These are phyloP conservation scores for Microplitis manilae DNA, from an alignment of 2,888 invertebrate species.

Conservation along the genomic window DNA sequence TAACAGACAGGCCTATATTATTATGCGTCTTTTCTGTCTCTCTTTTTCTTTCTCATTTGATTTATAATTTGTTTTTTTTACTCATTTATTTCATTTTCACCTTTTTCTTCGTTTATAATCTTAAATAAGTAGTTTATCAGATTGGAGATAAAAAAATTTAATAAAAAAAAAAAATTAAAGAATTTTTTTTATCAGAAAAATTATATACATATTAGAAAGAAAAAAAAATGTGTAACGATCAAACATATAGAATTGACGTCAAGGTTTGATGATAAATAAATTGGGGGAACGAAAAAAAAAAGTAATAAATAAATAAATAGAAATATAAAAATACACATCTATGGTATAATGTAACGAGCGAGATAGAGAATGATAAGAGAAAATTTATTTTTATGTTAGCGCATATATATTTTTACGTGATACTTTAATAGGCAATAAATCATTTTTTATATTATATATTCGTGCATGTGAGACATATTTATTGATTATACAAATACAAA, in stretches of 20 bases:
- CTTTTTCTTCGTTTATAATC: neutral
- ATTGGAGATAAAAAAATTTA: neutral
- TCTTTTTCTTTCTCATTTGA: conserved; percentile 34
- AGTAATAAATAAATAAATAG: neutral
- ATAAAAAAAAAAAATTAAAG: neutral
- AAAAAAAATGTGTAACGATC: conserved; percentile 47
- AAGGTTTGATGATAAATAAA: conserved; percentile 19
- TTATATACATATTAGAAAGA: neutral
- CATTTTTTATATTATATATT: neutral
- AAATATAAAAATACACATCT: conserved; percentile 25
- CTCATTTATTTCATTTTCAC: conserved; percentile 1
- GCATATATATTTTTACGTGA: conserved; percentile 8
- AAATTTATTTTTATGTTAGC: conserved; percentile 30
- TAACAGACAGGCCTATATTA: conserved; percentile 48
- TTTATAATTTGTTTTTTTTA: conserved; percentile 19
- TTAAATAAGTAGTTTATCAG: neutral
- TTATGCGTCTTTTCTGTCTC: conserved; percentile 35
- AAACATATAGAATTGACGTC: conserved; percentile 44
- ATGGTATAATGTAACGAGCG: conserved; percentile 43
- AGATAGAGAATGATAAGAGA: conserved; percentile 16
- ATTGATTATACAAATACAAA: conserved; percentile 1
- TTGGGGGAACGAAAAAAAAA: neutral
- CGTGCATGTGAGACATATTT: conserved; percentile 4
- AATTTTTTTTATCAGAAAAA: neutral
- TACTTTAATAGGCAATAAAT: conserved; percentile 14